Evolutionary conservation across 2,888 invertebrate species (phyloP).

Genomic region (Temnothorax unifasciatus): DNA sequence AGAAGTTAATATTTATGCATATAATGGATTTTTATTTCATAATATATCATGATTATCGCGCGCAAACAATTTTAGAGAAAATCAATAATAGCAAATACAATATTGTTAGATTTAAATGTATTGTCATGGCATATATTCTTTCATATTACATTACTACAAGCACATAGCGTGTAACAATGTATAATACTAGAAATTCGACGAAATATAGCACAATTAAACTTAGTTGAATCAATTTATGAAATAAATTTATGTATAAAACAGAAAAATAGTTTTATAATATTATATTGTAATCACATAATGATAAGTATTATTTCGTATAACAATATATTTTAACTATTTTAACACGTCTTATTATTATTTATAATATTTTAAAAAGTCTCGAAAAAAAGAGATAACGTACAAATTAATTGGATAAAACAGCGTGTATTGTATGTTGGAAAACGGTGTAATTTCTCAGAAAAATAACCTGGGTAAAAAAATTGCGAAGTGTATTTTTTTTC

Average conservation of each 20-base stretch:
- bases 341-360: background rate
- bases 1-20: background rate
- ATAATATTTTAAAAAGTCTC: background rate
- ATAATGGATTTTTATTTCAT: background rate
- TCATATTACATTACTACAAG: slow-evolving; percentile 5
- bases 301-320: background rate
- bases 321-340: background rate
- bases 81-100: background rate
- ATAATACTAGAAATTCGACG: background rate
- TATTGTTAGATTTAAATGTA: background rate
- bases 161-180: background rate
- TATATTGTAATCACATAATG: background rate
- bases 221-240: background rate
- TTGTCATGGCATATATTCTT: background rate
- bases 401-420: background rate
- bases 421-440: background rate
- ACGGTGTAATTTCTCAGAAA: background rate
- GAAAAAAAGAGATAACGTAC: background rate
- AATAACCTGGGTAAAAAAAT: background rate
- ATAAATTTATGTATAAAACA: background rate
- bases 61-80: background rate
- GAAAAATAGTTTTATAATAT: background rate
- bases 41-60: background rate
- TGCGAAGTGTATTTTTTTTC: background rate
- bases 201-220: background rate